Percentiles rank a stretch among this genome's conserved stretches.
phyloP scores from a whole-genome alignment of 2,888 invertebrate species.

The Diplazon laetatorius region DNA sequence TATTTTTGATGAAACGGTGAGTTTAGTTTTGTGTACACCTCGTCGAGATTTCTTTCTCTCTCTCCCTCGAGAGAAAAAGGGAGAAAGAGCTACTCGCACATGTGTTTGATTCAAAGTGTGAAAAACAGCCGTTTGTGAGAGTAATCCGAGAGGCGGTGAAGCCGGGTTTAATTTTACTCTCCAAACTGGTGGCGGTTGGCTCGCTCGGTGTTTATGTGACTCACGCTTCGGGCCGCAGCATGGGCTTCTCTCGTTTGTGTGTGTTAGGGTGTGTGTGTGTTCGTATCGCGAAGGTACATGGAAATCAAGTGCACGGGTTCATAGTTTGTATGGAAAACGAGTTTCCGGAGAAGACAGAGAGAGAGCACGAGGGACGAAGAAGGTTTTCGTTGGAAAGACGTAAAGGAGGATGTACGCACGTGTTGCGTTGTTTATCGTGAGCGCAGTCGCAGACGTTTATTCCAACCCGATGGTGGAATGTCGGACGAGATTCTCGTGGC shows the following conservation, averaged over 20 bases:
- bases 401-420: conserved; percentile 5
- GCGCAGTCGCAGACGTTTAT: background rate
- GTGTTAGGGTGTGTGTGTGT: conserved; percentile 24
- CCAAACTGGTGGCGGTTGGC: background rate
- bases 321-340: conserved; percentile 52
- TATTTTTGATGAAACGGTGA: background rate
- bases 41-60: too few species aligned
- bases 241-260: background rate
- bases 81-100: background rate
- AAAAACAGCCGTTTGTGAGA: conserved; percentile 3
- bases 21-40: background rate
- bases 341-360: conserved; percentile 16
- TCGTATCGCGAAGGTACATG: conserved; percentile 34
- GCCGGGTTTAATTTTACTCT: conserved; percentile 55
- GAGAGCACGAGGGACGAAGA: background rate
- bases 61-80: too few species aligned
- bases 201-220: background rate
- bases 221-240: background rate
- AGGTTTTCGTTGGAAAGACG: too few species aligned
- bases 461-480: background rate
- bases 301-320: conserved; percentile 49
- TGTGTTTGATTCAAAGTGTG: conserved; percentile 6
- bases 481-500: background rate
- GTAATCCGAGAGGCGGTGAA: conserved; percentile 7
- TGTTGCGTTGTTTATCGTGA: conserved; percentile 11